phyloP scores from a whole-genome alignment of 2,797 vertebrate genomes.

The Spheniscus humboldti region DNA sequence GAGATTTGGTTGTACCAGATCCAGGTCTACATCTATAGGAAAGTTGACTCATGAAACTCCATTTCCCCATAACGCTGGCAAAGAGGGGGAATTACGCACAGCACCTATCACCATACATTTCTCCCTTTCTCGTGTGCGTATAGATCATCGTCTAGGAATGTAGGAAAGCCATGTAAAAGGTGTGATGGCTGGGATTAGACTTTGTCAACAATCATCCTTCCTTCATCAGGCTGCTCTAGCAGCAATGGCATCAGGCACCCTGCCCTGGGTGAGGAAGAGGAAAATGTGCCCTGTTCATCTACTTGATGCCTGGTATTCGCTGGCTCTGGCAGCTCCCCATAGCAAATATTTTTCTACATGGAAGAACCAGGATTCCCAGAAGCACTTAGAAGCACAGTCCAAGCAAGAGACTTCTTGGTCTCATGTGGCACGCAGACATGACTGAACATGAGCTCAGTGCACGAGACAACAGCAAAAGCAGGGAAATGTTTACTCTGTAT shows the following conservation, averaged over 20 bases:
- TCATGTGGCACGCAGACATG: neutral
- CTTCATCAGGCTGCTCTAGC: neutral
- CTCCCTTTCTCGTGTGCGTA: neutral
- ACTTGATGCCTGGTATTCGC: neutral
- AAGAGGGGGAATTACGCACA: neutral
- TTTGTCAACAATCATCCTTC: constrained; percentile 14
- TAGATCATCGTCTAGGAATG: neutral
- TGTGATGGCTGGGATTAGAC: neutral
- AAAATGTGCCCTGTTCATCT: neutral
- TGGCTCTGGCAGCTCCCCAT: neutral
- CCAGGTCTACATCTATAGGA: neutral
- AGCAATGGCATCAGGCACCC: neutral
- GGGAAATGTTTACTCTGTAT: neutral
- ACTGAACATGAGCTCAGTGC: neutral
- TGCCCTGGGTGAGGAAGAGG: neutral
- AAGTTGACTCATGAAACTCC: neutral
- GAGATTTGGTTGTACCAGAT: neutral
- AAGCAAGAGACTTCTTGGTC: neutral
- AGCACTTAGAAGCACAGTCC: neutral
- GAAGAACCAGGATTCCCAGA: neutral
- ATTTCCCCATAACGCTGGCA: neutral
- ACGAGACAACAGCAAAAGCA: neutral
- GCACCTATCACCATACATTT: neutral
- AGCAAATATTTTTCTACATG: neutral
- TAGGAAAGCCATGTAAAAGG: neutral